phyloP scores from a whole-genome alignment of 2,888 invertebrate genomes.

The Agrotis exclamationis region DNA sequence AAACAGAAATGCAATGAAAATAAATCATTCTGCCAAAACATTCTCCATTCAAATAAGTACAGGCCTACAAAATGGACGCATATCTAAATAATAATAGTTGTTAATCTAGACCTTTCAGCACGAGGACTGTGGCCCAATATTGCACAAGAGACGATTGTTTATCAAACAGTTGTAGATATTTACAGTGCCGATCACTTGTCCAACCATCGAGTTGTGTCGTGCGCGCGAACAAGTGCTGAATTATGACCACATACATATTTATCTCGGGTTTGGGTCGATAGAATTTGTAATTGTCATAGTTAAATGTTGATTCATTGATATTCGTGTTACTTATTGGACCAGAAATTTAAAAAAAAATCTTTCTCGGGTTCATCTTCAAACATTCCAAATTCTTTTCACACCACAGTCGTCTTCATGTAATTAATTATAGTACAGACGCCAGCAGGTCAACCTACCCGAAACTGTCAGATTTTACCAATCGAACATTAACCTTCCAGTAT shows the following conservation, averaged over 20 bases:
- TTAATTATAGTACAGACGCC: not conserved
- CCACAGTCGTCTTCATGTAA: not conserved
- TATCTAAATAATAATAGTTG: constrained; percentile 60
- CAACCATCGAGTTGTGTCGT: constrained; percentile 59
- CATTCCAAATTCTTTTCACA: not conserved
- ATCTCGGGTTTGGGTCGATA: constrained; percentile 29
- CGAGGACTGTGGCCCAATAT: constrained; percentile 73
- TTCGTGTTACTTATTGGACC: constrained; percentile 3
- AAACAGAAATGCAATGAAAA: not conserved
- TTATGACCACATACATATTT: constrained; percentile 56
- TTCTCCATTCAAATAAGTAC: constrained; percentile 34
- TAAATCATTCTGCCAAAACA: constrained; percentile 17
- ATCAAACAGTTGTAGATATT: constrained; percentile 72
- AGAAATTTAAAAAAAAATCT: not conserved
- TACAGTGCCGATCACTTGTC: constrained; percentile 71
- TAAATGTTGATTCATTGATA: constrained; percentile 19
- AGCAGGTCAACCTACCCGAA: too few relatives aligned
- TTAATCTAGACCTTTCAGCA: constrained; percentile 70
- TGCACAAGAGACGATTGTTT: constrained; percentile 78
- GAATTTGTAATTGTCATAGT: constrained; percentile 39
- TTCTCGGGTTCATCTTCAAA: not conserved
- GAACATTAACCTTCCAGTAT: too few relatives aligned
- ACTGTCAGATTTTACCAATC: too few relatives aligned
- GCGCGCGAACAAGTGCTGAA: constrained; percentile 64
- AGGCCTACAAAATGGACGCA: constrained; percentile 40